Evolutionary conservation across 2,113 vertebrate species (phyloP), one percentile per base, ranked within the genome.

Genomic region (Limnothrissa miodon): DNA sequence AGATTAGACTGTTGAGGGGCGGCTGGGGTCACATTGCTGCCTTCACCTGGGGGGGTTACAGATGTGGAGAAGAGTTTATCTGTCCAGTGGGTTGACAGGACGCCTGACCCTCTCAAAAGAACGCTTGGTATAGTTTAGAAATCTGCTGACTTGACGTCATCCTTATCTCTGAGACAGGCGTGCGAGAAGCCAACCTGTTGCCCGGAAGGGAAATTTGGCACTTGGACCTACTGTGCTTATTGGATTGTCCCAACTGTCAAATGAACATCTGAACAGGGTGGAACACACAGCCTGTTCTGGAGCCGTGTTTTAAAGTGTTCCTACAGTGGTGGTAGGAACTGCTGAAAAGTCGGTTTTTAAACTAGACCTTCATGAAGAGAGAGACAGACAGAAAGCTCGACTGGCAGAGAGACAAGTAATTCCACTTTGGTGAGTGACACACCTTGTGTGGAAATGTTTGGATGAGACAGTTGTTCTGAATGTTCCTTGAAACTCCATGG

Each of bases 361-460:
- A 15, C 33, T 33, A 19, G 66, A 19, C 66, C 29, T 74, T 74
- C 15, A 13, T 74, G 66, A 33, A 21, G 21, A 74, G 29, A 74
- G 29, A 74, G n/a, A 62, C n/a, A 29, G 88, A 90, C 91, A 91
- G 86, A 36, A 74, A 74, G 66, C 66, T 74, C 29, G 33, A 74
- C 17, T 74, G 66, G 66, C 66, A 74, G 66, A 17, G 19, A 33
- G 85, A 86, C 83, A 86, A 86, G 83, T 88, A 87, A 89, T 91
- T 89, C 88, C 89, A 87, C 86, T 91, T 91, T 83, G 92, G 93
- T 90, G 87, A 93, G 89, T 85, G 80, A 84, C 81, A 87, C 11
- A 3, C 33, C 29, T 33, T 80, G 66, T 59, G 25, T 80, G 45
- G 80, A 19, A 17, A 74, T 81, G 80, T 21, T 51, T 81, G 56